Evolutionary conservation across 2,797 vertebrate species (phyloP).

Genomic region (Coranthus polyacanthus): DNA sequence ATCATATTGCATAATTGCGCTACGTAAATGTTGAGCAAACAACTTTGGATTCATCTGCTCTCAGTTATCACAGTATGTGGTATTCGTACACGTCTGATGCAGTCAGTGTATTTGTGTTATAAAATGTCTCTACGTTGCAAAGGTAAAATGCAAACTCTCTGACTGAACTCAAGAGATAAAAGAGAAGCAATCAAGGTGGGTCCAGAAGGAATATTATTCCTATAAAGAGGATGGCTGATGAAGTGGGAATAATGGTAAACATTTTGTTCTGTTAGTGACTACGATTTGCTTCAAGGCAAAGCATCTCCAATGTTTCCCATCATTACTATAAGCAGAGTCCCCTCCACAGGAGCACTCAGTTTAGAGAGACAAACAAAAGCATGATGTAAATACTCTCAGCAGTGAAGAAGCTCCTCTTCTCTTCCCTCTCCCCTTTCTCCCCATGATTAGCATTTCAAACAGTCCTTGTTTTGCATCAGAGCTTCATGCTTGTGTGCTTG

Average conservation of each 20-base stretch:
- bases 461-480: constrained; percentile 81
- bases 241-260: constrained; percentile 66
- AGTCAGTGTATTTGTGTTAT: constrained; percentile 34
- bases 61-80: constrained; percentile 47
- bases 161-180: constrained; percentile 57
- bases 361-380: constrained; percentile 79
- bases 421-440: constrained; percentile 60
- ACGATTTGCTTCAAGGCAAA: constrained; percentile 64
- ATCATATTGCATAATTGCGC: constrained; percentile 45
- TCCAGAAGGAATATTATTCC: constrained; percentile 60
- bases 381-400: constrained; percentile 78
- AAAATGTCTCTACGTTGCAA: constrained; percentile 44
- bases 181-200: constrained; percentile 41
- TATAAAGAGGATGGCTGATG: constrained; percentile 56
- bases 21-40: constrained; percentile 47
- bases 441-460: constrained; percentile 86
- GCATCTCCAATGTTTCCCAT: constrained; percentile 62
- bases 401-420: constrained; percentile 70
- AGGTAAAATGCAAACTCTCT: constrained; percentile 54
- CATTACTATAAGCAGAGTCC: constrained; percentile 63
- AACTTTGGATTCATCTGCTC: constrained; percentile 55
- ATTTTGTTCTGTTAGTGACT: constrained; percentile 49
- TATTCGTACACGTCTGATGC: constrained; percentile 38
- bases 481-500: constrained; percentile 74
- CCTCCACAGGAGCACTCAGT: constrained; percentile 74